Conservation (phyloP, 2,113 vertebrate species). For the Oryzias javanicus region DNA sequence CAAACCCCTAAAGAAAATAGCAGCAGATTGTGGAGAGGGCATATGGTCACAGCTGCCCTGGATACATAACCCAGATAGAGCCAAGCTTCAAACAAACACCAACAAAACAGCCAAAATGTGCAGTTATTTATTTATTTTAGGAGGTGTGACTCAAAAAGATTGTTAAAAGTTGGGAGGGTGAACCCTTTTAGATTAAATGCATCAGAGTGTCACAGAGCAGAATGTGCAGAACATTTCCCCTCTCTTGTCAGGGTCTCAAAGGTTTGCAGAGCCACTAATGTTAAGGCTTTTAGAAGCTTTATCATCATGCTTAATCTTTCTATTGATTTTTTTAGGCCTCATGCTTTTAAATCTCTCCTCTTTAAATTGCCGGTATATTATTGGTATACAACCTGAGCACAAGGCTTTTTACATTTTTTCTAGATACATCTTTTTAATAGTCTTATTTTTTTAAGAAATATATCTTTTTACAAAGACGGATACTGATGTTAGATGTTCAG, state of each 20-base stretch:
- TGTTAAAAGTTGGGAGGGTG: background rate
- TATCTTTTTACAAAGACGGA: no score
- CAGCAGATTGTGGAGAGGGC: conserved; percentile 7
- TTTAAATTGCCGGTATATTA: conserved; percentile 63
- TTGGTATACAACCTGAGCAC: conserved; percentile 38
- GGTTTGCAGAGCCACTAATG: conserved; percentile 44
- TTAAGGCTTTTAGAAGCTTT: conserved; percentile 56
- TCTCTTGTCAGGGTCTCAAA: conserved; percentile 41
- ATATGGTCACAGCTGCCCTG: conserved; percentile 59
- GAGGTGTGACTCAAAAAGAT: no score
- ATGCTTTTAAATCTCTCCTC: conserved; percentile 36
- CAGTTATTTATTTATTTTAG: no score
- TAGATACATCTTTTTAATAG: conserved; percentile 32
- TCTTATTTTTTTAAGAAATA: conserved; percentile 44
- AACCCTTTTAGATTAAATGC: conserved; percentile 28
- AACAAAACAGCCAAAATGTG: conserved; percentile 3
- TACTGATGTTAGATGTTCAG: no score
- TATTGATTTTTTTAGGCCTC: conserved; percentile 63
- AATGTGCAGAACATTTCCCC: conserved; percentile 56
- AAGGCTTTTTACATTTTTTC: conserved; percentile 48
- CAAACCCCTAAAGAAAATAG: background rate
- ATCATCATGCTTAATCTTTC: conserved; percentile 55
- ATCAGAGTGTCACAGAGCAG: conserved; percentile 1
- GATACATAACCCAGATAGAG: conserved; percentile 63
- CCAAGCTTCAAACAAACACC: conserved; percentile 22